Evolutionary conservation across 2,797 vertebrate species (phyloP).

Genomic region (Chelidonichthys spinosus): DNA sequence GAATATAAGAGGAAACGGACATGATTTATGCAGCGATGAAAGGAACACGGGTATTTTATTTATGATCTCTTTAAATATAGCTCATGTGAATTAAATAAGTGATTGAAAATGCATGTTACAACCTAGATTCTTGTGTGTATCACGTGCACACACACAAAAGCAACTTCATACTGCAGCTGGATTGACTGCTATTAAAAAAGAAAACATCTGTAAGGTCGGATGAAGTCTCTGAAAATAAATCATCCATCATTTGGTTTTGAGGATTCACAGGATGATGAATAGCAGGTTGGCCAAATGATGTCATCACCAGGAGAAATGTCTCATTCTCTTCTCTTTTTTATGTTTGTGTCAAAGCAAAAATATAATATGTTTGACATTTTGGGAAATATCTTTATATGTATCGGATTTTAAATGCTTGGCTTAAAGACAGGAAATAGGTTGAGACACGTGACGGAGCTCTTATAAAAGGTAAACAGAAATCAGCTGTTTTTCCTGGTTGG

Average conservation of each 20-base stretch:
- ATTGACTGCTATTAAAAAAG: background rate
- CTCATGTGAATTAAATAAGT: slow-evolving; percentile 74
- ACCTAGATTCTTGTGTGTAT: slow-evolving; percentile 55
- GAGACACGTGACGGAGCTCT: background rate
- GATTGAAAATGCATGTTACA: slow-evolving; percentile 72
- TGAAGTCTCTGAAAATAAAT: background rate
- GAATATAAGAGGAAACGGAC: slow-evolving; percentile 61
- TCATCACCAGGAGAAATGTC: slow-evolving; percentile 1
- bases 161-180: background rate
- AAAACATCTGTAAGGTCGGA: too few species aligned
- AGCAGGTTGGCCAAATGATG: background rate
- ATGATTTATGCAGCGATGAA: slow-evolving; percentile 80
- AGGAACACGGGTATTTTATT: slow-evolving; percentile 80
- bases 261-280: slow-evolving; percentile 4
- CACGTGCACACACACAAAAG: background rate
- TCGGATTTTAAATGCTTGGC: background rate
- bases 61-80: slow-evolving; percentile 81
- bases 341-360: background rate
- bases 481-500: background rate
- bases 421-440: background rate
- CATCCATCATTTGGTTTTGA: background rate
- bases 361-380: background rate
- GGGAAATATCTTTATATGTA: background rate
- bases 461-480: background rate
- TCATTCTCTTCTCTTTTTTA: slow-evolving; percentile 19